These are phyloP conservation scores for Agelas oroides DNA, from an alignment of 37 sponge, comb jelly and placozoan species.

Conservation along the genomic window DNA sequence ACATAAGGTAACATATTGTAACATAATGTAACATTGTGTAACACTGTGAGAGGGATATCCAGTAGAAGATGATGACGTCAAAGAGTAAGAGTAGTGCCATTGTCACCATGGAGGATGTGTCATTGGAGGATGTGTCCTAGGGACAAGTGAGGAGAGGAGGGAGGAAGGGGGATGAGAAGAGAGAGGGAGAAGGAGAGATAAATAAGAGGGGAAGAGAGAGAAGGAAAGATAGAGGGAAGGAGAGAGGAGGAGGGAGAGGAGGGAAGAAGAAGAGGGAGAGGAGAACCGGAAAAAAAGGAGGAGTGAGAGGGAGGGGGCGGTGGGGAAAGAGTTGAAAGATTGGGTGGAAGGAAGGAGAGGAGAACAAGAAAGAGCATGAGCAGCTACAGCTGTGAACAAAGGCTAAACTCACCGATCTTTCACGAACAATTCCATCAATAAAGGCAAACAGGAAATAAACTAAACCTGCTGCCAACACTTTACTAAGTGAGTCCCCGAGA, in stretches of 20 bases:
- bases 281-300: too few relatives aligned
- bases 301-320: too few relatives aligned
- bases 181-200: not conserved
- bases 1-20: too few relatives aligned
- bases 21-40: too few relatives aligned
- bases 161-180: not conserved
- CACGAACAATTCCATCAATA: conserved; percentile 62
- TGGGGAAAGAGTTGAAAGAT: too few relatives aligned
- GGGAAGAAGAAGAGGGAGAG: not conserved
- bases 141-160: not conserved
- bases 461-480: conserved; percentile 63
- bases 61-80: conserved; percentile 62
- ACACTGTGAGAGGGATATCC: too few relatives aligned
- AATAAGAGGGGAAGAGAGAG: not conserved
- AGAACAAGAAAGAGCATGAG: too few relatives aligned
- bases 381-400: too few relatives aligned
- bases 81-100: conserved; percentile 39
- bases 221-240: not conserved
- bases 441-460: conserved; percentile 59
- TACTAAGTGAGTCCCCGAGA: conserved; percentile 55
- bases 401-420: conserved; percentile 41
- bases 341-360: too few relatives aligned
- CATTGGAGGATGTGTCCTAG: conserved; percentile 37
- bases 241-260: not conserved
- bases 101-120: conserved; percentile 13